These are phyloP conservation scores for Cosmia trapezina DNA, from an alignment of 2,888 invertebrate species.

Conservation along the genomic window DNA sequence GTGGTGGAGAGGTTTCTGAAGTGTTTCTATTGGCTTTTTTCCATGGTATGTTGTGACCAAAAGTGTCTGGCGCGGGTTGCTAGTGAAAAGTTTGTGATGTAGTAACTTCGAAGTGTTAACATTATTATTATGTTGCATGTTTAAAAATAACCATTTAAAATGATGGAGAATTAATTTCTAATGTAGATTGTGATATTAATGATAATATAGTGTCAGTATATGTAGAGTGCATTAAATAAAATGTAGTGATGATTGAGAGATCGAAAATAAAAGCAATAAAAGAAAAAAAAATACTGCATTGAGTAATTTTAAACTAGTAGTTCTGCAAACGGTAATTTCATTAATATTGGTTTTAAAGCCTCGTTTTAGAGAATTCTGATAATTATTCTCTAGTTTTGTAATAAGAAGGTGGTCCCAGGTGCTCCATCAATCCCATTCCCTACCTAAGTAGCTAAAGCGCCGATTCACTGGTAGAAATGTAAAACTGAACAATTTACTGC, in stretches of 20 bases:
- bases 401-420: too few relatives aligned
- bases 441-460: too few relatives aligned
- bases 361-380: too few relatives aligned
- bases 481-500: too few relatives aligned
- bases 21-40: conserved; percentile 61
- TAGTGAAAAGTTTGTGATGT: conserved; percentile 52
- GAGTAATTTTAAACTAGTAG: too few relatives aligned
- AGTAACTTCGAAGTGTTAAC: conserved; percentile 14
- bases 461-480: too few relatives aligned
- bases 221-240: neutral
- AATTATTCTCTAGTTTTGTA: too few relatives aligned
- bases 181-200: conserved; percentile 1
- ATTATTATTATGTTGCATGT: neutral
- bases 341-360: too few relatives aligned
- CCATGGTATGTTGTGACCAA: conserved; percentile 83
- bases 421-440: too few relatives aligned
- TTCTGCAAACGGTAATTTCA: too few relatives aligned
- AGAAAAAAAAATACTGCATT: neutral
- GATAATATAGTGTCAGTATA: neutral
- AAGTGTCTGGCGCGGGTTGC: conserved; percentile 50
- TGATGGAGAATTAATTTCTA: neutral
- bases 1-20: conserved; percentile 9
- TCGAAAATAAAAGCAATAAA: neutral
- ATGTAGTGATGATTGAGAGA: neutral
- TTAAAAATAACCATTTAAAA: neutral